phyloP scores from a whole-genome alignment of 2,113 vertebrate genomes.

The Catharus fuscescens region DNA sequence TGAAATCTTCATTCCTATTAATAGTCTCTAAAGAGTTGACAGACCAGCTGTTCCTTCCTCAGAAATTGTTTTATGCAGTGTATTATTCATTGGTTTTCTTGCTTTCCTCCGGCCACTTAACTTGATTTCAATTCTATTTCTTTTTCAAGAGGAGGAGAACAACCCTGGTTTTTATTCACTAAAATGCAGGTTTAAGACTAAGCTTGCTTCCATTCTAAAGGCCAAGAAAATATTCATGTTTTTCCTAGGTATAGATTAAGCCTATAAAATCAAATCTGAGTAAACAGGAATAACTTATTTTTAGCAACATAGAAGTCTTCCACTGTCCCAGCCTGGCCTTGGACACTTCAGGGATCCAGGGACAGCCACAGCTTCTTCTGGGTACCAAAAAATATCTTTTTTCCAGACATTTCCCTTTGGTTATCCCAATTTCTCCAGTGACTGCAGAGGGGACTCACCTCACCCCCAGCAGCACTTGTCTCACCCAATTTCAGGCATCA shows the following conservation, averaged over 20 bases:
- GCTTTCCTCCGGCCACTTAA: not conserved
- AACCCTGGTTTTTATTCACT: not conserved
- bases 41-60: slow-evolving; percentile 40
- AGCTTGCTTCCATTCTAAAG: accelerated
- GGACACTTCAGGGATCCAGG: not conserved
- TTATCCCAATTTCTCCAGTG: not conserved
- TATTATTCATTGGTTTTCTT: slow-evolving; percentile 1
- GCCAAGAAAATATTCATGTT: not conserved
- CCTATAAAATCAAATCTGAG: not conserved
- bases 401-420: not conserved
- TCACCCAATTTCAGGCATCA: not conserved
- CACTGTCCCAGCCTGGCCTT: accelerated
- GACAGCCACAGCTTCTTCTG: not conserved
- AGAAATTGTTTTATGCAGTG: not conserved
- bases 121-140: not conserved
- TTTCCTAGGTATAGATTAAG: not conserved
- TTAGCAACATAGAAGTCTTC: too few species aligned
- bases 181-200: not conserved
- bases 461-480: not conserved
- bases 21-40: slow-evolving; percentile 9
- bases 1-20: slow-evolving; percentile 35
- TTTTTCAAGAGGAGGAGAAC: not conserved
- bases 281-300: not conserved
- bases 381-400: not conserved
- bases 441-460: not conserved